A percentile compares a stretch with the other conserved stretches of the same genome.
phyloP scores from a whole-genome alignment of 2,888 invertebrate species.

The Galeruca laticollis region DNA sequence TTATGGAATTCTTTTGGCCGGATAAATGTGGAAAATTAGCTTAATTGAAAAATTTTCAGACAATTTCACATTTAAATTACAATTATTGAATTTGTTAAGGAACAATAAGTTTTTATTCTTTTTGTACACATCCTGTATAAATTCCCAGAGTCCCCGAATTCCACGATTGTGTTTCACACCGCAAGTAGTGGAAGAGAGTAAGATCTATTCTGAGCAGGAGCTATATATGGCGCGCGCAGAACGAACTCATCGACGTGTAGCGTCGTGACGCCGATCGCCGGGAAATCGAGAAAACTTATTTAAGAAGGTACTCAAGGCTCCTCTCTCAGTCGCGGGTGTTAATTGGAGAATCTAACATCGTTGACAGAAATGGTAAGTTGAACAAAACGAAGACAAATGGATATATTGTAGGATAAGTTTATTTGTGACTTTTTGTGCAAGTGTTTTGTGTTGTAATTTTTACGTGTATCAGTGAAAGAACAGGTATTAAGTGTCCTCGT shows the following conservation, averaged over 20 bases:
- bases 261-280: conserved; percentile 43
- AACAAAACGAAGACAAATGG: conserved; percentile 13
- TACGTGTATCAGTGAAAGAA: neutral
- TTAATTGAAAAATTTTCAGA: too few species aligned
- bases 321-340: conserved; percentile 63
- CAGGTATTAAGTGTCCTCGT: neutral
- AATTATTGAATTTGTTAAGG: too few species aligned
- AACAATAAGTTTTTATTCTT: neutral
- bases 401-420: conserved; percentile 12
- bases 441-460: conserved; percentile 19
- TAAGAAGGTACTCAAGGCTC: conserved; percentile 54
- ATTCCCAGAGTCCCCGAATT: conserved; percentile 30
- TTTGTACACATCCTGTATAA: conserved; percentile 1
- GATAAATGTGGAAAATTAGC: too few species aligned
- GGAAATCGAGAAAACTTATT: conserved; percentile 57
- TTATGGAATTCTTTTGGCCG: too few species aligned
- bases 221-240: conserved; percentile 61
- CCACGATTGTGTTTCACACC: conserved; percentile 49
- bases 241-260: conserved; percentile 39
- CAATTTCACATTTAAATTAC: too few species aligned
- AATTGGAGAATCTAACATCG: conserved; percentile 59
- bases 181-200: conserved; percentile 40
- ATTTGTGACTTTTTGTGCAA: conserved; percentile 25
- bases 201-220: conserved; percentile 59
- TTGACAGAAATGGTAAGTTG: conserved; percentile 63